phyloP scores from a whole-genome alignment of 92 coral and sea anemone species.

The Paramuricea clavata region DNA sequence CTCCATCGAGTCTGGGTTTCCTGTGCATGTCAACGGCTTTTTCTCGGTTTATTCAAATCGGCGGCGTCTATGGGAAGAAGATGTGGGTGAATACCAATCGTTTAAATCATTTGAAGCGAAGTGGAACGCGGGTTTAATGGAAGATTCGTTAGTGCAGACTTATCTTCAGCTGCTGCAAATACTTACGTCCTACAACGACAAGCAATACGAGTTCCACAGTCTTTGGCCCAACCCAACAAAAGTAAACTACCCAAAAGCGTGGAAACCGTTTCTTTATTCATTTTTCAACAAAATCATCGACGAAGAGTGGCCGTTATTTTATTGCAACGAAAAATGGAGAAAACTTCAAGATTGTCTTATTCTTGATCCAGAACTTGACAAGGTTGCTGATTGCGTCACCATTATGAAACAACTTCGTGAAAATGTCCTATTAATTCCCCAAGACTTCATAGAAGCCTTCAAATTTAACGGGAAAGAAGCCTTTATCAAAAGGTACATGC shows the following conservation, averaged over 20 bases:
- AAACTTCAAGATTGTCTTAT: constrained; percentile 73
- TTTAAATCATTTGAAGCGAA: constrained; percentile 77
- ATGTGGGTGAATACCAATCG: constrained; percentile 59
- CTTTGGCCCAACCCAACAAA: constrained; percentile 85
- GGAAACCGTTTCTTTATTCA: constrained; percentile 76
- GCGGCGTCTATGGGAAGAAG: constrained; percentile 84
- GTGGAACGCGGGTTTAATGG: constrained; percentile 82
- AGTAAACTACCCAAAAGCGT: constrained; percentile 68
- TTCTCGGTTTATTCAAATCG: constrained; percentile 83
- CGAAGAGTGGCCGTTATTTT: constrained; percentile 59
- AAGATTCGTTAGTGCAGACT: constrained; percentile 77
- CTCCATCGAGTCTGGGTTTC: constrained; percentile 81
- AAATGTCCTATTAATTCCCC: constrained; percentile 76
- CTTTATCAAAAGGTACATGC: constrained; percentile 62
- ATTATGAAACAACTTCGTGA: constrained; percentile 61
- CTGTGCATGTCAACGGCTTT: constrained; percentile 84
- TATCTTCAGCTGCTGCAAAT: constrained; percentile 72
- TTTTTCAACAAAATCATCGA: constrained; percentile 73
- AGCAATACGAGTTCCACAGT: constrained; percentile 54
- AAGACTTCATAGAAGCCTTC: constrained; percentile 75
- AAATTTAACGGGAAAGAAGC: constrained; percentile 15
- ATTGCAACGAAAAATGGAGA: constrained; percentile 81
- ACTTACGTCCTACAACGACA: constrained; percentile 43
- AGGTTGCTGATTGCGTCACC: constrained; percentile 73
- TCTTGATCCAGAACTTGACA: constrained; percentile 76